Base-by-base conservation (phyloP, 2,113 vertebrate genomes). In the Sander lucioperca region DNA sequence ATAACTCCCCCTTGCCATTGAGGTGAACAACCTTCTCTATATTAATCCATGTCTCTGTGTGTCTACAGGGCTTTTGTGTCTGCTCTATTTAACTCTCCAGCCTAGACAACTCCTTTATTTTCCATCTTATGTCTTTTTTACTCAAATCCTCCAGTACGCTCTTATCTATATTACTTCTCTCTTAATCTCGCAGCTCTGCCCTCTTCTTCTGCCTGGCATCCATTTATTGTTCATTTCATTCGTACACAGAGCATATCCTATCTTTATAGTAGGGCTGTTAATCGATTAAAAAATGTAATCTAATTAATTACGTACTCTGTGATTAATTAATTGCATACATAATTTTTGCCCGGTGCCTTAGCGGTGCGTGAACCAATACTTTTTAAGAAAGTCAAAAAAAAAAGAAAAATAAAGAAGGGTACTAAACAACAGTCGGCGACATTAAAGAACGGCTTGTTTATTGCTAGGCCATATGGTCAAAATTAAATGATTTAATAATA, bases 41-140 rank as follows among this genome's bases (percentile, higher is more conserved):
- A 64, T 86, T 74, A 82, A 76, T 61, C 81, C 80, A 77, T 57
- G 63, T 77, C 64, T 74, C 64, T 73, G 61, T 80, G 79, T 71
- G 51, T 79, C 80, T 78, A 79, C 45, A 56, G 71, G 84, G 80
- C 74, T 15, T 72, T 82, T 79, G 69, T 84, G 66, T 90, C 4
- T 77, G 72, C 75, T 62, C 81, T 66, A 79, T 76, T 88, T 82
- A 78, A 33, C 30, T 77, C 65, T 75, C n/a, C 71, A 56, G 72
- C 47, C 72, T 33, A 56, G 50, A 73, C 4, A 21, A 36, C 66
- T 59, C 27, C 36, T 36, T 63, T 58, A 43, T 50, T 57, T 54
- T 47, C 58, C 64, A 64, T 80, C 68, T 72, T 30, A 18, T n/a
- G 45, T 39, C 57, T 59, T 43, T 71, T 36, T 8, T 39, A 39